phyloP scores from a whole-genome alignment of 2,888 invertebrate genomes.

The Lordiphosa fenestrarum region DNA sequence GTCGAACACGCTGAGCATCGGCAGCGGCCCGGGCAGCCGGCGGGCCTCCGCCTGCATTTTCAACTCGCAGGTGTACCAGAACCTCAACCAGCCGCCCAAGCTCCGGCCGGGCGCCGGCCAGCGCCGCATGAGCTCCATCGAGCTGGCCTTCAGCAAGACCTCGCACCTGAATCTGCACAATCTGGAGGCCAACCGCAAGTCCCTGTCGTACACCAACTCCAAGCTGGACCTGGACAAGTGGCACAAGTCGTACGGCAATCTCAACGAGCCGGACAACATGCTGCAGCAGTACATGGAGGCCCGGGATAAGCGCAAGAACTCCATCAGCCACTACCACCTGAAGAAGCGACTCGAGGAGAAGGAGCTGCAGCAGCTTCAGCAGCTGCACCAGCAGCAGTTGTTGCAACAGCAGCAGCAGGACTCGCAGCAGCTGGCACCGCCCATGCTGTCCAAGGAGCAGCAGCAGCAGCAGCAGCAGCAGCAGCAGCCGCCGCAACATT shows the following conservation, averaged over 20 bases:
- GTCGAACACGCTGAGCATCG: conserved; percentile 72
- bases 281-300: conserved; percentile 78
- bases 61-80: conserved; percentile 80
- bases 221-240: conserved; percentile 80
- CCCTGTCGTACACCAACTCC: conserved; percentile 78
- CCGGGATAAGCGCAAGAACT: conserved; percentile 77
- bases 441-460: conserved; percentile 54
- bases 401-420: conserved; percentile 32
- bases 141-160: conserved; percentile 79
- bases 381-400: conserved; percentile 56
- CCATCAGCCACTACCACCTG: conserved; percentile 73
- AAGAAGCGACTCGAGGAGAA: conserved; percentile 60
- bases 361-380: conserved; percentile 59
- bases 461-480: conserved; percentile 41
- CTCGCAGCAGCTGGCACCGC: conserved; percentile 27
- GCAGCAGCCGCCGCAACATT: conserved; percentile 59
- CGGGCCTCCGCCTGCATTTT: conserved; percentile 79
- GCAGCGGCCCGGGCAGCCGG: conserved; percentile 69
- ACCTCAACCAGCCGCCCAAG: conserved; percentile 79
- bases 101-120: conserved; percentile 66
- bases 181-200: conserved; percentile 79
- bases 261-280: conserved; percentile 78
- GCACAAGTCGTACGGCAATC: conserved; percentile 77
- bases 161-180: conserved; percentile 79
- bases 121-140: conserved; percentile 80